Evolutionary conservation across 2,113 vertebrate genomes (phyloP).

Genomic region (Oreotrochilus melanogaster): DNA sequence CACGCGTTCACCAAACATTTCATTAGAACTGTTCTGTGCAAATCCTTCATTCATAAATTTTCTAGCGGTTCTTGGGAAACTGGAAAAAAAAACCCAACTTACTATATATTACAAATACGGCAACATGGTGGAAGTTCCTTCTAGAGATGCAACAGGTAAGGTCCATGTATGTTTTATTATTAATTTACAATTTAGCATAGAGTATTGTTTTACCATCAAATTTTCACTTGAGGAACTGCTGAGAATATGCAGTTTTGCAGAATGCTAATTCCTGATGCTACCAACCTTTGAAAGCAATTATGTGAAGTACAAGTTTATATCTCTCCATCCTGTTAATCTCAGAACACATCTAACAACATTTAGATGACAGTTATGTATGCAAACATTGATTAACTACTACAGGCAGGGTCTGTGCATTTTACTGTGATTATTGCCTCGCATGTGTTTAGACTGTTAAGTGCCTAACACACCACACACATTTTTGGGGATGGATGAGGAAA

Average conservation of each 20-base stretch:
- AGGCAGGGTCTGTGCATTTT: background rate
- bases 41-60: background rate
- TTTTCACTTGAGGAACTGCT: background rate
- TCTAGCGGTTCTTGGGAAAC: background rate
- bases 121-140: background rate
- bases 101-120: background rate
- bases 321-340: background rate
- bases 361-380: background rate
- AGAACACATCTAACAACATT: background rate
- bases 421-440: background rate
- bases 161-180: background rate
- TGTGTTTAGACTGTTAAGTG: background rate
- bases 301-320: background rate
- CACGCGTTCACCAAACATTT: background rate
- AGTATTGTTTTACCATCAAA: background rate
- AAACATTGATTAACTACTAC: background rate
- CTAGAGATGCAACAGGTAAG: background rate
- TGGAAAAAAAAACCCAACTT: background rate
- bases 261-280: background rate
- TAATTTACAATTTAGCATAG: background rate
- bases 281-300: background rate
- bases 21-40: slow-evolving; percentile 8
- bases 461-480: rapidly evolving
- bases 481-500: background rate
- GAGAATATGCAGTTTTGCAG: background rate